phyloP scores from a whole-genome alignment of 2,797 vertebrate genomes.

The Oreonectes daqikongensis region DNA sequence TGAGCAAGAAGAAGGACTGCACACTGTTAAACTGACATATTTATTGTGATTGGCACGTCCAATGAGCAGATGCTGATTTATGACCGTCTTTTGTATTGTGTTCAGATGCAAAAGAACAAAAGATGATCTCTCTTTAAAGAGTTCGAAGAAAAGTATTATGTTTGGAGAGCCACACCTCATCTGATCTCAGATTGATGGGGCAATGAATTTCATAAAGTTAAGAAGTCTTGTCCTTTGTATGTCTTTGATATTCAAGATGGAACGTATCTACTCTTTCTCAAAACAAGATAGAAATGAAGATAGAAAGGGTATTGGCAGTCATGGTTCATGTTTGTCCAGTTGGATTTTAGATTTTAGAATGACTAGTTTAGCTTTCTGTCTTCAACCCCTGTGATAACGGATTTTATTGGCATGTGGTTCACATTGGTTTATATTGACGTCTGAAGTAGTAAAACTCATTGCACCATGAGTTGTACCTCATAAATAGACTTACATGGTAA shows the following conservation, averaged over 20 bases:
- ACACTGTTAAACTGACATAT: background rate
- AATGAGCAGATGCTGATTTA: background rate
- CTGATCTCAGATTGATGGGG: constrained; percentile 18
- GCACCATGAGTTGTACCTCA: background rate
- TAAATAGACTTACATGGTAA: too few relatives aligned
- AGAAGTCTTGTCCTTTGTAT: constrained; percentile 1
- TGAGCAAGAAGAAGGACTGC: background rate
- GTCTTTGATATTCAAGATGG: constrained; percentile 33
- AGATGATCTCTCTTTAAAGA: background rate
- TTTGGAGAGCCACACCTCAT: constrained; percentile 28
- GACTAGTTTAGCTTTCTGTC: background rate
- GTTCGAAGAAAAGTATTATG: constrained; percentile 25
- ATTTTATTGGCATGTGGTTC: constrained; percentile 1
- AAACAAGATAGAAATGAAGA: background rate
- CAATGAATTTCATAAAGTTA: constrained; percentile 2
- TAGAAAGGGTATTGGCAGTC: background rate
- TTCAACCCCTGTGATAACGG: background rate
- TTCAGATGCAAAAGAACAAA: constrained; percentile 33
- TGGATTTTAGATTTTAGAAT: background rate
- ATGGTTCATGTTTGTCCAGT: background rate
- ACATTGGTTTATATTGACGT: background rate
- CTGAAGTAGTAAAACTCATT: background rate
- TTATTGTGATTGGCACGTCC: constrained; percentile 38
- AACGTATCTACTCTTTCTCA: background rate
- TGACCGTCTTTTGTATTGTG: background rate